These are phyloP conservation scores for Neomonachus schauinslandi DNA, from an alignment of 2,113 vertebrate genomes.

Conservation along the genomic window DNA sequence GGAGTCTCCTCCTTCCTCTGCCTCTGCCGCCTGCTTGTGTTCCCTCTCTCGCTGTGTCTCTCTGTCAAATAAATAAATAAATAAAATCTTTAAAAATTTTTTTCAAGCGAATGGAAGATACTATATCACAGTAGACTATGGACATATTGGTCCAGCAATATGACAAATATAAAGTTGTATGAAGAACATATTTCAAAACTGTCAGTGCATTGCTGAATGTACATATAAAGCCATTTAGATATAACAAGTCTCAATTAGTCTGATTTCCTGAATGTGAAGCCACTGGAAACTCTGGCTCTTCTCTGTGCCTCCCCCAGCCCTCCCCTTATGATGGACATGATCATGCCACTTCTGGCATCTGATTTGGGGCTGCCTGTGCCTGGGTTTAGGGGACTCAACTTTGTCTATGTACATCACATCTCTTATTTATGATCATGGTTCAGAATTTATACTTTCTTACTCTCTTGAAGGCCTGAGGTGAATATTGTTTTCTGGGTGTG, in stretches of 20 bases:
- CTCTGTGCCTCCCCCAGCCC: rapidly evolving
- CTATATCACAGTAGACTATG: not conserved
- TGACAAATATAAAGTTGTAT: not conserved
- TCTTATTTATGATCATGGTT: not conserved
- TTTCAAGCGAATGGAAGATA: not conserved
- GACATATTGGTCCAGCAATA: not conserved
- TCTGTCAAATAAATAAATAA: too few species aligned
- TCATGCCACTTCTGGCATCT: not conserved
- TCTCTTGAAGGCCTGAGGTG: not conserved
- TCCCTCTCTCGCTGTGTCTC: too few species aligned
- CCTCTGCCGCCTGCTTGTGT: too few species aligned
- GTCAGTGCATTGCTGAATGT: not conserved
- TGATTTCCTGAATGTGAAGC: too few species aligned
- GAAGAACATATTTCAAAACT: not conserved
- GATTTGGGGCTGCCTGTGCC: not conserved
- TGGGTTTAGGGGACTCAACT: not conserved
- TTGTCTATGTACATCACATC: not conserved
- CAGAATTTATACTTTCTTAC: not conserved
- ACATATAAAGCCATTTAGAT: too few species aligned
- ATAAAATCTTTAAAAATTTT: too few species aligned
- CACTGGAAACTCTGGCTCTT: not conserved
- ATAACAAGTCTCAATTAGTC: not conserved
- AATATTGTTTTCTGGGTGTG: not conserved
- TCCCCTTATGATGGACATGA: rapidly evolving
- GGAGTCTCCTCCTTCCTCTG: too few species aligned